A percentile compares a stretch with the other conserved stretches of the same genome.
phyloP scores from a whole-genome alignment of 2,113 vertebrate species.

The Pelodiscus sinensis region DNA sequence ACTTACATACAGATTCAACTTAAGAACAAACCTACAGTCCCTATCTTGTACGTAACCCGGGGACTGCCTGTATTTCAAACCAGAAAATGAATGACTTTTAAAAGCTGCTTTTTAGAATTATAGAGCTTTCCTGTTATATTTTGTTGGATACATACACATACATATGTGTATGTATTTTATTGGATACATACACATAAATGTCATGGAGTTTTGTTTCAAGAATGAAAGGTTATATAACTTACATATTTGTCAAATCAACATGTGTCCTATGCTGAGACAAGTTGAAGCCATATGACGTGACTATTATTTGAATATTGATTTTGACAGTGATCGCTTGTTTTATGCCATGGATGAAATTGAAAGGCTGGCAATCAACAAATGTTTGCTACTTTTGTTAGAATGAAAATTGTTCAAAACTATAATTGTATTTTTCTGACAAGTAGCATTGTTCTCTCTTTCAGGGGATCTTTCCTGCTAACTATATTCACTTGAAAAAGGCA shows the following conservation, averaged over 20 bases:
- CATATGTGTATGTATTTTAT: too few species aligned
- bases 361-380: background rate
- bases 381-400: background rate
- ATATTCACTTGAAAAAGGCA: slow-evolving; percentile 87
- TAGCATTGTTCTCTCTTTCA: slow-evolving; percentile 63
- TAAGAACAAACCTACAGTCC: too few species aligned
- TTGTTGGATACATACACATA: background rate
- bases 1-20: too few species aligned
- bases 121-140: background rate
- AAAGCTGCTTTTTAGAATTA: background rate
- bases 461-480: slow-evolving; percentile 87
- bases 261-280: background rate
- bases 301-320: background rate
- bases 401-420: background rate
- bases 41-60: too few species aligned
- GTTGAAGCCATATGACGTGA: background rate
- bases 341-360: background rate
- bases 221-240: background rate
- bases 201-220: background rate
- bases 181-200: background rate
- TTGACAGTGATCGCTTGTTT: background rate
- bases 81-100: background rate
- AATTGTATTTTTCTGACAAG: slow-evolving; percentile 40
- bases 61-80: background rate
- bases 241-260: background rate